These are phyloP conservation scores for Tetramorium parvispinum DNA, from an alignment of 1,140 invertebrate species.

Conservation along the genomic window DNA sequence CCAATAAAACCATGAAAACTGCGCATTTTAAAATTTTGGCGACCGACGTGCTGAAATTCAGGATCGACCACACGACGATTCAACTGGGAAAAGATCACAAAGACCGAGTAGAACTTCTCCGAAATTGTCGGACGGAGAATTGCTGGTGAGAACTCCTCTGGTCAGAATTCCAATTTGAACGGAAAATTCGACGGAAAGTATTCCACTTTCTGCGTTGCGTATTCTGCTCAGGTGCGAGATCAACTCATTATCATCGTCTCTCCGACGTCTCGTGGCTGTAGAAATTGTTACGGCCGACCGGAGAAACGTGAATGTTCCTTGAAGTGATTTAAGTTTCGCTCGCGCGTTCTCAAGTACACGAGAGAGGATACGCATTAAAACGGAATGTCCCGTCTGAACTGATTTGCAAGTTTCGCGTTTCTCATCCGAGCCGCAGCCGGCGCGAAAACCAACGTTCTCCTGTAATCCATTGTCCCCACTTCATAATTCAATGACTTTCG, in stretches of 20 bases:
- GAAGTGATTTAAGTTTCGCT: slow-evolving; percentile 38
- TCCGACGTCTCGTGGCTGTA: neutral
- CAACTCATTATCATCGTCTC: slow-evolving; percentile 12
- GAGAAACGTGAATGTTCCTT: slow-evolving; percentile 18
- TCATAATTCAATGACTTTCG: slow-evolving; percentile 69
- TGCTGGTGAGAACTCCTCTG: neutral
- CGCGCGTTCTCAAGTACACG: neutral
- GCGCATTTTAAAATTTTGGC: neutral
- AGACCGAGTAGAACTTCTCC: slow-evolving; percentile 17
- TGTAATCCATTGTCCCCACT: slow-evolving; percentile 53
- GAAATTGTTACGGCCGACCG: slow-evolving; percentile 14
- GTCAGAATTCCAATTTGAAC: slow-evolving; percentile 22
- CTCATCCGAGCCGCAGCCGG: slow-evolving; percentile 2
- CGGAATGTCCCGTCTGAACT: slow-evolving; percentile 6
- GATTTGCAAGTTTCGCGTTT: slow-evolving; percentile 61
- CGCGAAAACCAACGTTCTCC: slow-evolving; percentile 40
- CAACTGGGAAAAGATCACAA: neutral
- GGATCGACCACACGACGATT: neutral
- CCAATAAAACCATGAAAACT: neutral
- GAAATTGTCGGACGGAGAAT: slow-evolving; percentile 35
- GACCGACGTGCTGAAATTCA: slow-evolving; percentile 32
- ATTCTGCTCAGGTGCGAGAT: neutral
- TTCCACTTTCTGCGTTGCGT: neutral
- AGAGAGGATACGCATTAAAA: slow-evolving; percentile 33
- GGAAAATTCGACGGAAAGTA: slow-evolving; percentile 36